Evolutionary conservation across 2,113 vertebrate genomes (phyloP), one percentile per base, ranked within the genome.

Genomic region (Xerus inauris): DNA sequence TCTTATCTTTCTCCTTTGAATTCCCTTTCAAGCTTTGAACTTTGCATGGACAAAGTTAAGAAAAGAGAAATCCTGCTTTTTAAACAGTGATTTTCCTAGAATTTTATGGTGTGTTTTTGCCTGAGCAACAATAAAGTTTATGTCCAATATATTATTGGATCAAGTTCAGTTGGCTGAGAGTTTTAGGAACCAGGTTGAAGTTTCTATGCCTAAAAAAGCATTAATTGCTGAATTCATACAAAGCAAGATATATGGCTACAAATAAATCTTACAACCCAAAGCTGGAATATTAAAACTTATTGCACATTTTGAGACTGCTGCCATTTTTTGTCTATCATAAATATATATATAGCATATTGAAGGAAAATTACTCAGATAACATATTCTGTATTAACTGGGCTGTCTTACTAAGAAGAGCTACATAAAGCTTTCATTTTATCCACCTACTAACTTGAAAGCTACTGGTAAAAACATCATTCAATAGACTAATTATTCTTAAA

Each of bases 21-120:
- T 69, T 91, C 47, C 80, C 17, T 92, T 90, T 92, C 51, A 93
- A 94, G 45, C 89, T 97, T 87, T 92, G 73, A 88, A 38, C 35
- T 93, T 77, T 96, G 81, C 35, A 30, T 94, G 49, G 38, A 72
- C 62, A 94, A 96, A 75, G 47, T 81, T 38, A 93, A 95, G 54
- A 91, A 64, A 89, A 69, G 28, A 94, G 40, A 97, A 95, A 83
- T 69, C 10, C 26, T 89, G n/a, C 47, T 47, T 94, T 92, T 91
- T 94, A 94, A 75, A 92, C 32, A 72, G n/a, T 95, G 30, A 8
- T 94, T 93, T 96, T 76, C 40, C 49, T 84, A 82, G 28, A 45
- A 87, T 72, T 89, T 83, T 96, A 88, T 91, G 45, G 59, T 92
- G 19, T 86, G 45, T 90, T 96, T 95, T 90, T 94, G 59, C 84